Evolutionary conservation across 2,113 vertebrate genomes (phyloP).

Genomic region (Myxocyprinus asiaticus): DNA sequence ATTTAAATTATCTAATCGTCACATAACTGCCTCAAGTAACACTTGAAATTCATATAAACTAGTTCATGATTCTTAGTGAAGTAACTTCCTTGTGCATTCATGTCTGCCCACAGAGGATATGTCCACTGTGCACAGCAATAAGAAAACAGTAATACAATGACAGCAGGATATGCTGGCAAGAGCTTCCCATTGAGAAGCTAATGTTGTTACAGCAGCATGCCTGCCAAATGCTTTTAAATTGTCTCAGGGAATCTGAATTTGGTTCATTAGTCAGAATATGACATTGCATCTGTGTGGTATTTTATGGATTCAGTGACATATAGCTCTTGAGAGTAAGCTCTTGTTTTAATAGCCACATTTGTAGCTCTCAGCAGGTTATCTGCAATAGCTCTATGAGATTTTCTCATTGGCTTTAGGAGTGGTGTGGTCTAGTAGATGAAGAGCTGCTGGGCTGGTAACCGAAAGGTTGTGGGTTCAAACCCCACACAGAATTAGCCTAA

Average conservation of each 20-base stretch:
- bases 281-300: conserved; percentile 47
- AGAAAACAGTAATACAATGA: conserved; percentile 53
- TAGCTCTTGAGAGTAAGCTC: conserved; percentile 17
- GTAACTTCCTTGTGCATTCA: no score
- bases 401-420: neutral
- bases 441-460: neutral
- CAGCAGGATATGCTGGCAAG: conserved; percentile 48
- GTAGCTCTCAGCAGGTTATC: conserved; percentile 20
- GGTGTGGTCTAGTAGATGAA: neutral
- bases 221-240: conserved; percentile 56
- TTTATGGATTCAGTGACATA: conserved; percentile 28
- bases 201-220: conserved; percentile 54
- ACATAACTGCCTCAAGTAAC: no score
- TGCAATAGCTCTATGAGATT: neutral
- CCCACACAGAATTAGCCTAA: no score
- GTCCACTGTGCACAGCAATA: conserved; percentile 47
- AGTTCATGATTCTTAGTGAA: no score
- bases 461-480: neutral
- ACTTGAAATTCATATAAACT: neutral
- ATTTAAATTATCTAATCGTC: no score
- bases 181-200: conserved; percentile 54
- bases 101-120: neutral
- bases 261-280: conserved; percentile 46
- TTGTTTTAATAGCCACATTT: conserved; percentile 39
- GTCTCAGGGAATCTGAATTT: conserved; percentile 50